These are phyloP conservation scores for Gephyroberyx darwinii DNA, from an alignment of 2,797 vertebrate species.

Conservation along the genomic window DNA sequence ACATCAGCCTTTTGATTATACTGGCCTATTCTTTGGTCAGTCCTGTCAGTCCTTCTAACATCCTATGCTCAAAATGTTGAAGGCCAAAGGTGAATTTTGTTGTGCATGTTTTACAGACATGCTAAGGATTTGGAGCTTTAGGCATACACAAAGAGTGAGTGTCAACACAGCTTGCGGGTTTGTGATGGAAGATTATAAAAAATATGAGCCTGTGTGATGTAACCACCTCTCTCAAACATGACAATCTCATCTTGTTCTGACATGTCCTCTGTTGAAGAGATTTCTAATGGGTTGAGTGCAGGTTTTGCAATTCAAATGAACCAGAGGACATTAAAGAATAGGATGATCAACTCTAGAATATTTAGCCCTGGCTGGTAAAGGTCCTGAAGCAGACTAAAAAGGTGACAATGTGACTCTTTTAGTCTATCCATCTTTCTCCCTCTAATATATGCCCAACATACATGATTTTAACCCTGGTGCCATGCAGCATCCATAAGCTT, in stretches of 20 bases:
- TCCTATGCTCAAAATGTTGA: slow-evolving; percentile 71
- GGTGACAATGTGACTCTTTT: slow-evolving; percentile 60
- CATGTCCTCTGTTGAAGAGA: slow-evolving; percentile 44
- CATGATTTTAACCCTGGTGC: slow-evolving; percentile 50
- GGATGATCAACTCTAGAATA: slow-evolving; percentile 52
- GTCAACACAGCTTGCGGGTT: slow-evolving; percentile 59
- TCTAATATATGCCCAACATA: slow-evolving; percentile 31
- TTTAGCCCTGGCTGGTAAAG: slow-evolving; percentile 49
- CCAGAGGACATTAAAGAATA: slow-evolving; percentile 61
- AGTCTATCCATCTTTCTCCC: slow-evolving; percentile 44
- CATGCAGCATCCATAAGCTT: slow-evolving; percentile 58
- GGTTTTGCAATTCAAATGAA: slow-evolving; percentile 74
- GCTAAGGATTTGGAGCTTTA: slow-evolving; percentile 54
- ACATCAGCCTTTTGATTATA: slow-evolving; percentile 54
- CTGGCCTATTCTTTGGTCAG: slow-evolving; percentile 44
- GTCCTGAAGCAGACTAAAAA: slow-evolving; percentile 50
- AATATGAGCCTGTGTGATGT: slow-evolving; percentile 48
- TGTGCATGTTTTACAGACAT: slow-evolving; percentile 58
- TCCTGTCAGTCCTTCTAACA: slow-evolving; percentile 65
- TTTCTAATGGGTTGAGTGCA: slow-evolving; percentile 58
- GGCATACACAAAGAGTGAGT: slow-evolving; percentile 48
- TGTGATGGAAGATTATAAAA: slow-evolving; percentile 54
- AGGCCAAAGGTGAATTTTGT: slow-evolving; percentile 48
- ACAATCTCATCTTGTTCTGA: slow-evolving; percentile 62
- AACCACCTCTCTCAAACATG: slow-evolving; percentile 49